Conservation (phyloP, 2,797 vertebrate species). For the Labeo calbasu region DNA sequence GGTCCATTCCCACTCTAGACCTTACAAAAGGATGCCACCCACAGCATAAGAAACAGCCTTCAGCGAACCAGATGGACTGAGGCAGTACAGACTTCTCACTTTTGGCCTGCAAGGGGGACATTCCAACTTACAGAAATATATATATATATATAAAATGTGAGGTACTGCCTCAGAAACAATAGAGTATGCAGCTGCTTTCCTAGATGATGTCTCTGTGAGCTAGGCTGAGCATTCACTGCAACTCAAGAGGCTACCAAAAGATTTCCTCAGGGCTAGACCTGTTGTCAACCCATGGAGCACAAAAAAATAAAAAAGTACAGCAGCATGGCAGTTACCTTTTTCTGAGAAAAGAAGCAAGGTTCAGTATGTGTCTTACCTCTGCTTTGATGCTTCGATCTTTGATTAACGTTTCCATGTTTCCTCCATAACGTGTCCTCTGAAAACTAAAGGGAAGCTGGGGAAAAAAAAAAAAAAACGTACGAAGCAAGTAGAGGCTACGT, state of each 20-base stretch:
- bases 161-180: neutral
- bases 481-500: neutral
- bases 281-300: conserved; percentile 8
- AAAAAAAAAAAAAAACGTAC: neutral
- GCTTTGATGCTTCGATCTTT: neutral
- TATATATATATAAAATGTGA: neutral
- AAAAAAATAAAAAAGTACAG: conserved; percentile 4
- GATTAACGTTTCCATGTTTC: neutral
- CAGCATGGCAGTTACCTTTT: neutral
- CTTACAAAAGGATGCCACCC: conserved; percentile 14
- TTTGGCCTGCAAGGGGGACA: conserved; percentile 11
- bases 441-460: neutral
- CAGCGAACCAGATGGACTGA: neutral
- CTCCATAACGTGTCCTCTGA: neutral
- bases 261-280: conserved; percentile 15
- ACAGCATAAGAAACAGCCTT: conserved; percentile 13
- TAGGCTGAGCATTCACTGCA: conserved; percentile 3
- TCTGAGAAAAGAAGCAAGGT: neutral
- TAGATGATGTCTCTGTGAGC: conserved; percentile 14
- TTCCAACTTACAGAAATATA: neutral
- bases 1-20: neutral
- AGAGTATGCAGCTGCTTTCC: neutral
- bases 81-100: neutral
- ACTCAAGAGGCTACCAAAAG: neutral
- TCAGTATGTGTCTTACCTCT: neutral